A percentile compares a stretch with the other conserved stretches of the same genome.
These are phyloP conservation scores for Aphrocallistes beatrix DNA, from an alignment of 37 sponge, comb jelly and placozoan genomes.

Conservation along the genomic window DNA sequence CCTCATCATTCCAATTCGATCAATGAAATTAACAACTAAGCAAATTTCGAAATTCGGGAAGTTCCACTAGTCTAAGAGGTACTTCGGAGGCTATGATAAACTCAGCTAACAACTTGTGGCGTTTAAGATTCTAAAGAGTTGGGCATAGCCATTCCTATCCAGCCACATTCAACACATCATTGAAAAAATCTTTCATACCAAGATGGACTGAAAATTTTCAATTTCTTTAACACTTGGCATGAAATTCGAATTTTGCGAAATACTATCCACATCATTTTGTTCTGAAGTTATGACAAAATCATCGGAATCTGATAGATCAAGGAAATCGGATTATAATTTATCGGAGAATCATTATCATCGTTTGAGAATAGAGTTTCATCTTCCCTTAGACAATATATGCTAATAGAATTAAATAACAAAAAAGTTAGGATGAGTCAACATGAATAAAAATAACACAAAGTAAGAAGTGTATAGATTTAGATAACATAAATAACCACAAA, in stretches of 20 bases:
- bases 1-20: not conserved
- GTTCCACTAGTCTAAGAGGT: not conserved
- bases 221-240: not conserved
- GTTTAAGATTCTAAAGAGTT: not conserved
- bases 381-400: not conserved
- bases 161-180: not conserved
- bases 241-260: not conserved
- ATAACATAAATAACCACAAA: no score
- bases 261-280: not conserved
- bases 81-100: not conserved
- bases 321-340: not conserved
- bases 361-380: not conserved
- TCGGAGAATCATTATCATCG: not conserved
- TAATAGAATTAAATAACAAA: not conserved
- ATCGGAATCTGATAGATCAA: no score
- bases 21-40: slow-evolving; percentile 17
- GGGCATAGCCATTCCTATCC: not conserved
- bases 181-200: not conserved
- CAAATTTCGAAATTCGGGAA: slow-evolving; percentile 1
- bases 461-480: no score
- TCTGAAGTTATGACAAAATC: no score
- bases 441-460: no score
- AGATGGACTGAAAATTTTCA: not conserved
- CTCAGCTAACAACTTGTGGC: not conserved
- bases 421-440: no score